Evolutionary conservation across 2,113 vertebrate genomes (phyloP).

Genomic region (Halcyon senegalensis): DNA sequence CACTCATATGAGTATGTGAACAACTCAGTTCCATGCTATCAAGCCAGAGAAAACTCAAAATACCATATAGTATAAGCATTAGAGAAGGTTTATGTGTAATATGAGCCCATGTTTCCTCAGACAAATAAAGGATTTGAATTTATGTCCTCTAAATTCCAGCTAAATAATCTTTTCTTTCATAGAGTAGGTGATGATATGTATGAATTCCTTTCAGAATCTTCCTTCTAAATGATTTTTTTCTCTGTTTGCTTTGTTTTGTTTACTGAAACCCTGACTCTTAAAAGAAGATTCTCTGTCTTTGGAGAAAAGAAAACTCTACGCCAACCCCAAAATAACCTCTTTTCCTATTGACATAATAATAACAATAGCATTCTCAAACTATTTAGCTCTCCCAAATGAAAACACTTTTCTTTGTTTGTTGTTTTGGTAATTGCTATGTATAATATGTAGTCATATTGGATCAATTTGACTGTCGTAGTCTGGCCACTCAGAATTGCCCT

Average conservation of each 20-base stretch:
- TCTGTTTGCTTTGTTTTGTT: not conserved
- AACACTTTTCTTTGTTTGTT: not conserved
- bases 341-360: not conserved
- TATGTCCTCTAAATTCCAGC: not conserved
- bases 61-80: not conserved
- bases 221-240: not conserved
- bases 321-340: not conserved
- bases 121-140: not conserved
- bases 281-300: not conserved
- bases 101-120: not conserved
- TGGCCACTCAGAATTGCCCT: not conserved
- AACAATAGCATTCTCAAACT: not conserved
- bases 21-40: not conserved
- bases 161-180: not conserved
- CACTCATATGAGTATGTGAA: not conserved
- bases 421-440: not conserved
- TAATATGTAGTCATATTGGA: not conserved
- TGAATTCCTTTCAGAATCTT: not conserved
- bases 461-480: not conserved
- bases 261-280: not conserved
- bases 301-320: not conserved
- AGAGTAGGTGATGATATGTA: not conserved
- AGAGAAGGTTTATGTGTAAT: constrained; percentile 3
- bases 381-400: not conserved
- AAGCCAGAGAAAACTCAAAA: not conserved